These are phyloP conservation scores for Tetragnatha versicolor DNA, from an alignment of 1,140 invertebrate genomes.

Conservation along the genomic window DNA sequence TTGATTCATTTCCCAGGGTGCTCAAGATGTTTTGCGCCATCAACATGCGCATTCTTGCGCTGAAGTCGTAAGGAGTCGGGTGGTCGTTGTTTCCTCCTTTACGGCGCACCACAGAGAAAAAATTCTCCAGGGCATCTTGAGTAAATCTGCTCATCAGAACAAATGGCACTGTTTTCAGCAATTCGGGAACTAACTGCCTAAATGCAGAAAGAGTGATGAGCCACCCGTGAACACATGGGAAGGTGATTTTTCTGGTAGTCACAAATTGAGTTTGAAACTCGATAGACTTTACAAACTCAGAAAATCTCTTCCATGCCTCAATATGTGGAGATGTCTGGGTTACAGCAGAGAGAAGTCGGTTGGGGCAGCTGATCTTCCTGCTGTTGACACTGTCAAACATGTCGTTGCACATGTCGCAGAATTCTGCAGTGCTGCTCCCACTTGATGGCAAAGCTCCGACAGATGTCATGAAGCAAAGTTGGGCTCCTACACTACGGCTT, in stretches of 20 bases:
- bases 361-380: background rate
- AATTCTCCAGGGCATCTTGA: no score
- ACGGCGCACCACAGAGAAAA: background rate
- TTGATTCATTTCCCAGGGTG: background rate
- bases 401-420: background rate
- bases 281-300: background rate
- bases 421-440: background rate
- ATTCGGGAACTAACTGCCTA: background rate
- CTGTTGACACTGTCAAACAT: background rate
- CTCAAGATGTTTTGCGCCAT: no score
- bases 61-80: no score
- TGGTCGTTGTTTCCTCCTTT: background rate
- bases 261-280: background rate
- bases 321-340: background rate
- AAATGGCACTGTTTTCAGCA: no score
- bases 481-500: background rate
- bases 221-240: background rate
- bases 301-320: background rate
- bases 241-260: background rate
- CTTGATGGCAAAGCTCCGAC: background rate
- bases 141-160: no score
- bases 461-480: background rate
- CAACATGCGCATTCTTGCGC: no score
- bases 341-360: background rate
- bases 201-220: background rate